phyloP scores from a whole-genome alignment of 2,888 invertebrate genomes.

The Fragum whitleyi region DNA sequence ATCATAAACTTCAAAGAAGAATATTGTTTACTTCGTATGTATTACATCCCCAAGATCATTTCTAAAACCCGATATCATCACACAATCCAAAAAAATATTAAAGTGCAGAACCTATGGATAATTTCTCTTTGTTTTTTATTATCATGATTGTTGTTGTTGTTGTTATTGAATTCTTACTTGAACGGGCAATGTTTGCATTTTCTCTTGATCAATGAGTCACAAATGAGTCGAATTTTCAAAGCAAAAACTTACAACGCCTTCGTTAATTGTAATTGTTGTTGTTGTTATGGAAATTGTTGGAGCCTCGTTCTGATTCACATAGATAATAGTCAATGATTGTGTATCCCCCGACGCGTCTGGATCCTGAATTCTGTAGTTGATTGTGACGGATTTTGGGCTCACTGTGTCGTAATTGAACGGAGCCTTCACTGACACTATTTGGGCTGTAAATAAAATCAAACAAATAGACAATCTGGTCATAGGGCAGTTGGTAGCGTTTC shows the following conservation, averaged over 20 bases:
- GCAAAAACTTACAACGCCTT: conserved; percentile 38
- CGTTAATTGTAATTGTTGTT: conserved; percentile 29
- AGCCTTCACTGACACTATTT: conserved; percentile 32
- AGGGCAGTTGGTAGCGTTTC: background rate
- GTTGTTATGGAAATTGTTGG: conserved; percentile 27
- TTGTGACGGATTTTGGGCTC: background rate
- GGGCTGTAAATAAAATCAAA: conserved; percentile 41
- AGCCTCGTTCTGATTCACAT: conserved; percentile 46
- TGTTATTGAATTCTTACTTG: no score
- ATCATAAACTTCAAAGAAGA: no score
- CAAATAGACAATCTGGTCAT: background rate
- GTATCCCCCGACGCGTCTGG: conserved; percentile 4
- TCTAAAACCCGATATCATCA: no score
- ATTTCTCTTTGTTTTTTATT: no score
- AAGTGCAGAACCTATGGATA: no score
- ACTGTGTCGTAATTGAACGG: conserved; percentile 38
- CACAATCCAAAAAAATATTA: no score
- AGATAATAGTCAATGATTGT: conserved; percentile 33
- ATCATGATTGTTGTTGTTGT: no score
- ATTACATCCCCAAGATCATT: no score
- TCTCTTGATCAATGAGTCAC: no score
- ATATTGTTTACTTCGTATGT: no score
- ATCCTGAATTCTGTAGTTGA: conserved; percentile 18
- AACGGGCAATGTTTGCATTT: no score
- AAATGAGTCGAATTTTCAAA: no score